phyloP scores from a whole-genome alignment of 2,888 invertebrate species.

The Dorcus parallelipipedus region DNA sequence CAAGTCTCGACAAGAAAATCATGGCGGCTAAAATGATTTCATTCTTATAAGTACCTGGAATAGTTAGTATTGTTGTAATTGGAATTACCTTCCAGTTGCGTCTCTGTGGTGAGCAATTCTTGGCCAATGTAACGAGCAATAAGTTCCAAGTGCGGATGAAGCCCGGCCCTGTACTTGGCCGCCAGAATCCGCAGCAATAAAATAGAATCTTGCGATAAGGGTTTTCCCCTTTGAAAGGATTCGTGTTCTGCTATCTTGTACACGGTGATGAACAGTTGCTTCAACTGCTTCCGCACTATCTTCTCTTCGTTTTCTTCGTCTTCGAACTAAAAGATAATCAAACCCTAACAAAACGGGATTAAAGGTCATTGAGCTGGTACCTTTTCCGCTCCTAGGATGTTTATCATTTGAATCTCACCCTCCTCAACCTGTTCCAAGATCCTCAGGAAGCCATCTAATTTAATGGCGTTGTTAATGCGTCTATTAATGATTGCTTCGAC shows the following conservation, averaged over 20 bases:
- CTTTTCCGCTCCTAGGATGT: constrained; percentile 31
- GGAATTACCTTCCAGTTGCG: constrained; percentile 35
- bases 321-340: constrained; percentile 25
- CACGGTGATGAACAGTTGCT: constrained; percentile 32
- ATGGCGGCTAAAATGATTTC: constrained; percentile 30
- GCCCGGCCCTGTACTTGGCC: constrained; percentile 34
- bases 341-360: background rate
- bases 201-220: constrained; percentile 24
- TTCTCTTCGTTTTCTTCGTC: constrained; percentile 36
- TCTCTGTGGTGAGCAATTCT: constrained; percentile 28
- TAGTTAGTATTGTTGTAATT: too few species aligned
- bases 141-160: constrained; percentile 35
- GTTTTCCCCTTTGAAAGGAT: constrained; percentile 19
- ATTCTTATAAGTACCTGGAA: too few species aligned
- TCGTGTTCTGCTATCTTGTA: constrained; percentile 34
- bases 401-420: constrained; percentile 33
- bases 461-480: constrained; percentile 35
- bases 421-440: constrained; percentile 35
- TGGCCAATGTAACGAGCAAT: constrained; percentile 38
- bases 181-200: constrained; percentile 31
- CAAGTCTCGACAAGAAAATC: constrained; percentile 34
- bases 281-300: constrained; percentile 33
- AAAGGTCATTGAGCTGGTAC: constrained; percentile 13
- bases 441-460: constrained; percentile 35
- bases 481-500: constrained; percentile 38